Evolutionary conservation across 2,113 vertebrate genomes (phyloP).

Genomic region (Zapus hudsonius): DNA sequence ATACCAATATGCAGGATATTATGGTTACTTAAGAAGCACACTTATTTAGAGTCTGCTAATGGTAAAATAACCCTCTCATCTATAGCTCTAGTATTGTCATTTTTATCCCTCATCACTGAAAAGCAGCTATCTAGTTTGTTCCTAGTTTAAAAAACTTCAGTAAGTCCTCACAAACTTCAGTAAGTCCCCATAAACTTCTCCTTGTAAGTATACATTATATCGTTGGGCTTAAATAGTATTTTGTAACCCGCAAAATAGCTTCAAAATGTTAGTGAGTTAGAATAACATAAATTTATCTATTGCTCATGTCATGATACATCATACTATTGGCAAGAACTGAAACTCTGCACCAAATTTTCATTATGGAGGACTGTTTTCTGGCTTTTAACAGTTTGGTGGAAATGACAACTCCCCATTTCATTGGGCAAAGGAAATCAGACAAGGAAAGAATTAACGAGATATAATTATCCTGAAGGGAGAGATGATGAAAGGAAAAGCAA

Average conservation of each 20-base stretch:
- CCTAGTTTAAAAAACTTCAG: slow-evolving; percentile 11
- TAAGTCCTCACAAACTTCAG: not conserved
- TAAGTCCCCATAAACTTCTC: not conserved
- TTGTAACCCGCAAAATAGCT: not conserved
- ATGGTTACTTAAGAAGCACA: not conserved
- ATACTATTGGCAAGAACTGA: not conserved
- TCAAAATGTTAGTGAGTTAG: not conserved
- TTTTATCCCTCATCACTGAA: not conserved
- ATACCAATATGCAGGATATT: not conserved
- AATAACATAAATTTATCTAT: not conserved
- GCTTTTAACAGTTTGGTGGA: not conserved
- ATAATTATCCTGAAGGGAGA: not conserved
- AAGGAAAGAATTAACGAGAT: not conserved
- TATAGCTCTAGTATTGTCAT: not conserved
- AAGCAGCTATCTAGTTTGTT: not conserved
- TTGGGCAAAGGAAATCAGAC: not conserved
- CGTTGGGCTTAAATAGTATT: not conserved
- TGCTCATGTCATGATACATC: not conserved
- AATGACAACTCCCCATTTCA: not conserved
- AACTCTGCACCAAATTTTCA: not conserved
- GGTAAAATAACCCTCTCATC: not conserved
- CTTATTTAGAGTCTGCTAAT: not conserved
- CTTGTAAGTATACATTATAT: no score
- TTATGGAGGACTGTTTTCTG: not conserved
- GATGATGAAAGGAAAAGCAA: not conserved